Evolutionary conservation across 1,140 invertebrate genomes (phyloP).

Genomic region (Eriosoma lanigerum): DNA sequence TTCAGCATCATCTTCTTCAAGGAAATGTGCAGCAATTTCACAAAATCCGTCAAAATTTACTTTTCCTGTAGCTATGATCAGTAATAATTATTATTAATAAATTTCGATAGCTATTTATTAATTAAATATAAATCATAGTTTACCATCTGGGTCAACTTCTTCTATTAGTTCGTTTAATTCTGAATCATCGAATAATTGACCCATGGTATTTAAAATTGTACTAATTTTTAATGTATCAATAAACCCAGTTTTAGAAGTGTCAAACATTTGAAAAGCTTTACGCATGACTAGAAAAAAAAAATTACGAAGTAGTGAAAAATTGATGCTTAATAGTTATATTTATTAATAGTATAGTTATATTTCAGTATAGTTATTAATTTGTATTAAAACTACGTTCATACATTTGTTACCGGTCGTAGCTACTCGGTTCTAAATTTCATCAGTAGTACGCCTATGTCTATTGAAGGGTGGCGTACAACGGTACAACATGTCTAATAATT

Average conservation of each 20-base stretch:
- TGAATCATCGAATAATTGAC: slow-evolving; percentile 84
- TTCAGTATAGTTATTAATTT: too few species aligned
- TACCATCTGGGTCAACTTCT: slow-evolving; percentile 82
- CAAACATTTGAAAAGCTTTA: slow-evolving; percentile 93
- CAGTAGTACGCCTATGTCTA: too few species aligned
- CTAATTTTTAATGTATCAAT: slow-evolving; percentile 87
- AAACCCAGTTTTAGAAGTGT: slow-evolving; percentile 84
- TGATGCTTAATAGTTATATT: too few species aligned
- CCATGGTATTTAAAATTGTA: slow-evolving; percentile 91
- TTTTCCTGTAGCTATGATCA: slow-evolving; percentile 70
- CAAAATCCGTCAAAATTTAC: slow-evolving; percentile 94
- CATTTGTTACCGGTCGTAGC: too few species aligned
- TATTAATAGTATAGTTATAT: too few species aligned
- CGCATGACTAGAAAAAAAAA: slow-evolving; percentile 69
- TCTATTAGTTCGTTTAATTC: slow-evolving; percentile 80
- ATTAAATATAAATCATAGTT: slow-evolving; percentile 52
- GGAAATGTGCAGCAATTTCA: slow-evolving; percentile 83
- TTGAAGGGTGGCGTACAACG: too few species aligned
- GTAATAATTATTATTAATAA: not conserved
- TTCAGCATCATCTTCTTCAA: slow-evolving; percentile 87
- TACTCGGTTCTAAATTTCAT: too few species aligned
- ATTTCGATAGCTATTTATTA: too few species aligned
- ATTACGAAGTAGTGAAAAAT: too few species aligned
- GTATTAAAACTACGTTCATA: too few species aligned
- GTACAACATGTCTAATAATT: too few species aligned